Evolutionary conservation across 2,888 invertebrate species (phyloP), one percentile per base, ranked within the genome.

Genomic region (Cacoxenus indagator): DNA sequence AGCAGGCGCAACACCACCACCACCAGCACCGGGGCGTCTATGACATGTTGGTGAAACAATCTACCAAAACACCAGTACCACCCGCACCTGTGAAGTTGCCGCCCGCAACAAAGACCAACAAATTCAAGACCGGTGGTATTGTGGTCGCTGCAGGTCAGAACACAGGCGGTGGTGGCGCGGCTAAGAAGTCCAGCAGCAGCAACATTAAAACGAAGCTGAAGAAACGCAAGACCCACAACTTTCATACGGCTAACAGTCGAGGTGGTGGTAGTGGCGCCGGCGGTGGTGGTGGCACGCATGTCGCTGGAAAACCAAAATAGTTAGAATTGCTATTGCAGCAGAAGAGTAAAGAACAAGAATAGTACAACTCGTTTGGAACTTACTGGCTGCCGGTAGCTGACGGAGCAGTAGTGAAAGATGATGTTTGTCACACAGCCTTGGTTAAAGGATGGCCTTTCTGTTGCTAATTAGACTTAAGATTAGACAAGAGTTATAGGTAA

Each of bases 51-150:
- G 19, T 24, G 9, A 29, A 62, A 9, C 61, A 45, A 46, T 46
- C 48, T 67, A 71, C 0, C 71, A 67, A n/a, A 62, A 74, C 45
- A 65, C 51, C 45, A 64, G 59, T 26, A 70, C 62, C 64, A 43
- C 55, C 74, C 61, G 64, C 72, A 67, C 67, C 64, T 65, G 45
- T 72, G 37, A 59, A 71, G 51, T 19, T 71, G 29, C 57, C 69
- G 5, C 65, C 37, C 67, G 74, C 67, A 67, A 67, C 65, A 71
- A 70, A 55, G 19, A 64, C 6, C 11, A 77, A 72, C 68, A 90
- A 90, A 71, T 92, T 92, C 77, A 90, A 91, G 78, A 91, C 91
- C 75, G 88, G 91, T 69, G 91, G 91, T 22, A 88, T 91, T 71
- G 91, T 92, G 0, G 90, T 91, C 29, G 90, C 91, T 11, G 91